Conservation (phyloP, 2,797 vertebrate species). For the Molossus molossus region DNA sequence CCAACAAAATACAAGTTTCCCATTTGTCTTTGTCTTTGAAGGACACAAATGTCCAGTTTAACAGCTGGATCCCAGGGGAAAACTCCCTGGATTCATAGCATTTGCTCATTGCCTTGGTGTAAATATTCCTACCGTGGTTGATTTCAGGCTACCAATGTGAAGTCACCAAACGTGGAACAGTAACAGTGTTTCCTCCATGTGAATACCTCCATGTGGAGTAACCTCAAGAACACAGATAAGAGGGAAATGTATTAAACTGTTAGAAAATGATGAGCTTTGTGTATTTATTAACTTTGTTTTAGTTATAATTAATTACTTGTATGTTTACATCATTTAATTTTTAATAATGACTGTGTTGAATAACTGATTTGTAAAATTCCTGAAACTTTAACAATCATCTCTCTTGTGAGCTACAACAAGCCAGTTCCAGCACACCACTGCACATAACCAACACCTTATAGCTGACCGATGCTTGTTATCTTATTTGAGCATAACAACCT, state of each 20-base stretch:
- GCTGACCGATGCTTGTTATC: not conserved
- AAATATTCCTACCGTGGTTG: not conserved
- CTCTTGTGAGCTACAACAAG: not conserved
- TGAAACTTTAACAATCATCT: not conserved
- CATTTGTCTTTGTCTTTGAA: not conserved
- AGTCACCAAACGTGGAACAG: not conserved
- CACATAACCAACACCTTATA: too few relatives aligned
- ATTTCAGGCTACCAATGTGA: not conserved
- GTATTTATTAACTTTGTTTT: conserved; percentile 44
- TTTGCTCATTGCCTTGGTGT: not conserved
- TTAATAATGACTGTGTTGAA: not conserved
- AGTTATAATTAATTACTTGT: not conserved
- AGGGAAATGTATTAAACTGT: not conserved
- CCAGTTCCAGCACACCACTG: too few relatives aligned
- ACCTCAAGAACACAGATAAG: not conserved
- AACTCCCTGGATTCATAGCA: not conserved
- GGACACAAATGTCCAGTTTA: not conserved
- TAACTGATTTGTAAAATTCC: not conserved
- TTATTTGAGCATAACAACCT: not conserved
- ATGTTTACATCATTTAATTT: not conserved
- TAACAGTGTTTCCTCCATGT: not conserved
- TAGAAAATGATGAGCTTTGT: conserved; percentile 3
- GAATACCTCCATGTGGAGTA: not conserved
- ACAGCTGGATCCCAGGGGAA: not conserved
- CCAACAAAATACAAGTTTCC: not conserved